A percentile compares a stretch with the other conserved stretches of the same genome.
These are phyloP conservation scores for Antheraea assamensis DNA, from an alignment of 2,888 invertebrate genomes.

Conservation along the genomic window DNA sequence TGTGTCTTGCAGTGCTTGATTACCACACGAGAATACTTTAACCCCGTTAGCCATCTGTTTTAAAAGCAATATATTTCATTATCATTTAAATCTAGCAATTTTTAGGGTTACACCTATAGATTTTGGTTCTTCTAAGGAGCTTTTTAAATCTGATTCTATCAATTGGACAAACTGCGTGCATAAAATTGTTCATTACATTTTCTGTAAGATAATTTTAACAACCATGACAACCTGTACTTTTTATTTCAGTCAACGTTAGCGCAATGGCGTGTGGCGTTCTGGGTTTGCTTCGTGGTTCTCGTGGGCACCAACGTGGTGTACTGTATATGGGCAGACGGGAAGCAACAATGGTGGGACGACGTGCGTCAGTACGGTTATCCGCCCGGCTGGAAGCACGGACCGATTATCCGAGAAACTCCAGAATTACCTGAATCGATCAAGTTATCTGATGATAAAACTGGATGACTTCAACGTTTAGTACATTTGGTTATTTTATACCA, in stretches of 20 bases:
- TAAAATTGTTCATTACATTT: too few relatives aligned
- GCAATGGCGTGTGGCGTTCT: slow-evolving; percentile 85
- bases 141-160: too few relatives aligned
- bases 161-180: too few relatives aligned
- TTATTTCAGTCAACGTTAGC: slow-evolving; percentile 60
- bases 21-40: too few relatives aligned
- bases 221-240: too few relatives aligned
- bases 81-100: too few relatives aligned
- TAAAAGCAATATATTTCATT: too few relatives aligned
- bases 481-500: slow-evolving; percentile 30
- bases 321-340: slow-evolving; percentile 85
- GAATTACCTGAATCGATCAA: slow-evolving; percentile 56
- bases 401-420: slow-evolving; percentile 49
- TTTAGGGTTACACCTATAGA: too few relatives aligned
- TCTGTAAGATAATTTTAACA: too few relatives aligned
- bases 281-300: slow-evolving; percentile 86
- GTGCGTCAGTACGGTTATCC: slow-evolving; percentile 76
- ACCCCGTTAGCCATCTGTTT: too few relatives aligned
- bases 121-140: too few relatives aligned
- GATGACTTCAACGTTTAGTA: slow-evolving; percentile 27
- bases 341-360: slow-evolving; percentile 88
- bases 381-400: slow-evolving; percentile 66
- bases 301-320: slow-evolving; percentile 85
- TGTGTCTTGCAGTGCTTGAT: too few relatives aligned
- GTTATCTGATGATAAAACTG: slow-evolving; percentile 49